Evolutionary conservation across 2,888 invertebrate species (phyloP), one percentile per base, ranked within the genome.

Genomic region (Lymantria monacha): DNA sequence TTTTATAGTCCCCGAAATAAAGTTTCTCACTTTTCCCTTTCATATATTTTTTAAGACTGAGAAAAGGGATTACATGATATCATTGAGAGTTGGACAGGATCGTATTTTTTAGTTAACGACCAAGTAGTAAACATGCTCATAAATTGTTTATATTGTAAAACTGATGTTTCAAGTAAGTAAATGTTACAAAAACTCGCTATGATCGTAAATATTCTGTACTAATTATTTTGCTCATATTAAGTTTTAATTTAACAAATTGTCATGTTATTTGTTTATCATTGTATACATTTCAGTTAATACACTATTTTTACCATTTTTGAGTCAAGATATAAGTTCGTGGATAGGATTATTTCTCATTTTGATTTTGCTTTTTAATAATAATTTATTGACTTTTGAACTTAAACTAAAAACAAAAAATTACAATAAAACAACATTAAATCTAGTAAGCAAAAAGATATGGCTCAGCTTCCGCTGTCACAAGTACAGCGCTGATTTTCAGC

Each of bases 91-190:
- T 72, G 59, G 72, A 57, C 53, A 43, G 10, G 22, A 53, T 61
- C 61, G 61, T 76, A 72, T 68, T 66, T 74, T 74, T 72, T 61
- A 59, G 61, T 76, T 79, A 72, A 77, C 68, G 72, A 71, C 57
- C 60, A 30, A 55, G 48, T 76, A 82, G 12, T 41, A 41, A 76
- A 78, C 76, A 63, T 48, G 51, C 43, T 66, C 66, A 52, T 77
- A 79, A 81, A 79, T 79, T 69, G 66, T 59, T 5, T 55, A 49
- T 57, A 63, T 72, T 69, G 66, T 61, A 48, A 65, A 65, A 70
- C 59, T 57, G 44, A 46, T 57, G 51, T 50, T 49, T 51, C 46
- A 42, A 46, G 42, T 30, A 52, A 55, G 12, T 42, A 12, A 40
- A 56, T 61, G 50, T 46, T 56, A 48, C 41, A 31, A 51, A 46